These are phyloP conservation scores for Pituophis catenifer DNA, from an alignment of 2,113 vertebrate genomes.

Conservation along the genomic window DNA sequence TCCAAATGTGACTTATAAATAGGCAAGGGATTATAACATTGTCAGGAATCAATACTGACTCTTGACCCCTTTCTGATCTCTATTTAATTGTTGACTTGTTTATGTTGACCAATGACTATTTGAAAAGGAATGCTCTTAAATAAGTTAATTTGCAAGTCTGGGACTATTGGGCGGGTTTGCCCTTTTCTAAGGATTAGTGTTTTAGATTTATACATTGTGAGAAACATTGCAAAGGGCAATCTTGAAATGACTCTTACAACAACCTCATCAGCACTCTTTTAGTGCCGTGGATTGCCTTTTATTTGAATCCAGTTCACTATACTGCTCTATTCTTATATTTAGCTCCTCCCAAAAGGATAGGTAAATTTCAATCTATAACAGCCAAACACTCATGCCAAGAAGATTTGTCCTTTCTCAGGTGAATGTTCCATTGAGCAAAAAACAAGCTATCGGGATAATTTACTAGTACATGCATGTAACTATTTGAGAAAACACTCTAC, in stretches of 20 bases:
- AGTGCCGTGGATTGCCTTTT: neutral
- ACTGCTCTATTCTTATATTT: neutral
- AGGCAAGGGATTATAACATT: neutral
- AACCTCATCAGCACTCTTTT: neutral
- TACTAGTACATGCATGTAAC: neutral
- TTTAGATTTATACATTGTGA: neutral
- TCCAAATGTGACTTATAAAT: neutral
- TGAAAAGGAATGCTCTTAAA: neutral
- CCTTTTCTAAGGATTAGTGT: neutral
- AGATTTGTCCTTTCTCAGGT: neutral
- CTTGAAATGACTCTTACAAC: neutral
- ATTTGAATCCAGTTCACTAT: neutral
- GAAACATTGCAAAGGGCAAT: neutral
- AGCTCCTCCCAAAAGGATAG: neutral
- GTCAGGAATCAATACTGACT: neutral
- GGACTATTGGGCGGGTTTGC: neutral
- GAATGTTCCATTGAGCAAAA: neutral
- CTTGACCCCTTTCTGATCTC: neutral
- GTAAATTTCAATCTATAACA: neutral
- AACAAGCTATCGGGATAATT: neutral
- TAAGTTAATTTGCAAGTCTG: neutral
- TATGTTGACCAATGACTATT: neutral
- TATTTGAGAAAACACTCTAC: neutral
- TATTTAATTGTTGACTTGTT: neutral
- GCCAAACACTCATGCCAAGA: neutral